Conservation (phyloP, 2,888 invertebrate species). For the Ectemnius lituratus region DNA sequence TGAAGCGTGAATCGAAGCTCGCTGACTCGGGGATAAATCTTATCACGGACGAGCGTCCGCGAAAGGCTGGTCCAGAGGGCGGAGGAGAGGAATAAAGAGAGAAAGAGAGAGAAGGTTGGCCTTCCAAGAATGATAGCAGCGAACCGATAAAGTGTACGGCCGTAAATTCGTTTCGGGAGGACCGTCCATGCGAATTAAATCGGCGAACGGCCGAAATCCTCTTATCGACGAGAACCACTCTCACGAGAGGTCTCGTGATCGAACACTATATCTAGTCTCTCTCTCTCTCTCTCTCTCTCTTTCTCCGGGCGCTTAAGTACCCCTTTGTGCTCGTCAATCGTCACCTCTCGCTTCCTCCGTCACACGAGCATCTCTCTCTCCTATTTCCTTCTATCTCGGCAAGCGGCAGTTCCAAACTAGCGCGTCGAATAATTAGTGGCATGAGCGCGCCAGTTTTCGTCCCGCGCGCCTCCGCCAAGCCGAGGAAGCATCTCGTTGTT, state of each 20-base stretch:
- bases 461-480: background rate
- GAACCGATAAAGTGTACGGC: background rate
- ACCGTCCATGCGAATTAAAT: slow-evolving; percentile 12
- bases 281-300: background rate
- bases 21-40: slow-evolving; percentile 10
- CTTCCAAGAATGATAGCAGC: background rate
- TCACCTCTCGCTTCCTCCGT: background rate
- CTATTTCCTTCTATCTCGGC: no score
- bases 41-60: slow-evolving; percentile 4
- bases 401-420: slow-evolving; percentile 6
- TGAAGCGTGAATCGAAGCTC: slow-evolving; percentile 1
- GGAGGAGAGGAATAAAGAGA: background rate
- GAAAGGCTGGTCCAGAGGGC: background rate
- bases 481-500: background rate
- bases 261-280: slow-evolving; percentile 3
- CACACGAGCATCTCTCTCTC: no score
- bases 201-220: slow-evolving; percentile 1
- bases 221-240: slow-evolving; percentile 10
- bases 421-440: slow-evolving; percentile 6
- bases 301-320: background rate
- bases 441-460: background rate
- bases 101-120: background rate
- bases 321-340: slow-evolving; percentile 7
- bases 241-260: background rate
- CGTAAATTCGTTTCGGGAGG: slow-evolving; percentile 10